These are phyloP conservation scores for Aleiodes testaceus DNA, from an alignment of 2,888 invertebrate genomes.

Conservation along the genomic window DNA sequence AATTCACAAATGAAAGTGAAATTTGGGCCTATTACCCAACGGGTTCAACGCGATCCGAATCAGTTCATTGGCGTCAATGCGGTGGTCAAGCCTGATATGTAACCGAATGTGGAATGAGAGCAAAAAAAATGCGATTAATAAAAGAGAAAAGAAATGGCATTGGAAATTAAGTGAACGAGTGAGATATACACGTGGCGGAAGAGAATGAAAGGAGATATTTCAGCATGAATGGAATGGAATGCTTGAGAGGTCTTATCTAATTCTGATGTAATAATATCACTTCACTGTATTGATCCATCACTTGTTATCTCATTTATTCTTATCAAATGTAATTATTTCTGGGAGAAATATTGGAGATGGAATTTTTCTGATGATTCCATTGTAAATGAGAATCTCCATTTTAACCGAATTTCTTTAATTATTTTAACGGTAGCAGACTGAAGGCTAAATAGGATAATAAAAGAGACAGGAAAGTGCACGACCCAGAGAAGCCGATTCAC, in stretches of 20 bases:
- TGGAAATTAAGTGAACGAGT: conserved; percentile 29
- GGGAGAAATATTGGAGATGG: too few species aligned
- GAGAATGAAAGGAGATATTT: conserved; percentile 8
- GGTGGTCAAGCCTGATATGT: conserved; percentile 16
- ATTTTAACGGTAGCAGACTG: conserved; percentile 11
- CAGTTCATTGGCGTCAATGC: conserved; percentile 32
- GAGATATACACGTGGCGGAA: conserved; percentile 16
- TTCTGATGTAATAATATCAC: conserved; percentile 4
- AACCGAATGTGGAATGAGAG: conserved; percentile 24
- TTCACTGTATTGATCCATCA: conserved; percentile 23
- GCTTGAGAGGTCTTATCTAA: conserved; percentile 21
- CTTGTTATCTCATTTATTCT: background rate
- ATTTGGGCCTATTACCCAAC: conserved; percentile 56
- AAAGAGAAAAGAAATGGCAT: conserved; percentile 28
- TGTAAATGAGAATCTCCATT: too few species aligned
- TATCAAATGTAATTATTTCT: too few species aligned
- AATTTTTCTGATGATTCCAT: too few species aligned
- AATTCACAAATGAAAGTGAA: conserved; percentile 57
- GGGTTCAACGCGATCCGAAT: conserved; percentile 17
- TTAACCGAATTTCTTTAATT: too few species aligned
- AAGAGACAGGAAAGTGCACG: conserved; percentile 25
- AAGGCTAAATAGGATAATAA: conserved; percentile 18
- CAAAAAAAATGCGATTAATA: conserved; percentile 37
- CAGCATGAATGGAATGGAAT: conserved; percentile 31
- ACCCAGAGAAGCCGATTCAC: conserved; percentile 3